These are phyloP conservation scores for Siniperca obscura DNA, from an alignment of 2,797 vertebrate genomes.

Conservation along the genomic window DNA sequence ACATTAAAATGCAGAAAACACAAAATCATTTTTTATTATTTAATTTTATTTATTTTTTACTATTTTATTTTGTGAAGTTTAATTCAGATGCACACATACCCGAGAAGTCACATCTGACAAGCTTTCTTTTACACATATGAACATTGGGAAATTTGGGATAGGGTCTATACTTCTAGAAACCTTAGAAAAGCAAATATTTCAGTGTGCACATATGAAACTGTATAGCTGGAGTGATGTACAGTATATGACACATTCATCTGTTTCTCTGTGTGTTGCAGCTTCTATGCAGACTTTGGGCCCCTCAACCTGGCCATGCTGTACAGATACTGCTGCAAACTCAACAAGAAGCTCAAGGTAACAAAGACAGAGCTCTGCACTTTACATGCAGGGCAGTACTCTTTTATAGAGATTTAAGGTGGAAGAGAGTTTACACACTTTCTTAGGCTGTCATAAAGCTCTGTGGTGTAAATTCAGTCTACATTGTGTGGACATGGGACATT, in stretches of 20 bases:
- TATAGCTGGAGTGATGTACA: no score
- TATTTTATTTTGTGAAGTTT: neutral
- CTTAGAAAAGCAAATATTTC: neutral
- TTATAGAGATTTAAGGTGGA: neutral
- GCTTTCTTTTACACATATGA: neutral
- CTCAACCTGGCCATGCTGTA: conserved; percentile 94
- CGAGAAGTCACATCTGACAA: neutral
- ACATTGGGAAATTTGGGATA: neutral
- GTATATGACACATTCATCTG: neutral
- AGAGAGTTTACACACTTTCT: neutral
- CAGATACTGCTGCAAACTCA: conserved; percentile 94
- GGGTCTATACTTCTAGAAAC: neutral
- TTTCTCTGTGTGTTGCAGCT: conserved; percentile 82
- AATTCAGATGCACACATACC: neutral
- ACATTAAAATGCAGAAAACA: no score
- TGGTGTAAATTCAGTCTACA: neutral
- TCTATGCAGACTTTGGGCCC: conserved; percentile 96
- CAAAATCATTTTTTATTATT: no score
- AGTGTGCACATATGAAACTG: neutral
- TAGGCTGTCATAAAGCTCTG: neutral
- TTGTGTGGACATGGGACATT: neutral
- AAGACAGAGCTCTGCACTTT: neutral
- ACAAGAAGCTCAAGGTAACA: conserved; percentile 94
- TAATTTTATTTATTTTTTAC: no score
- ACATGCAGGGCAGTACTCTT: no score